Percentiles rank a stretch among this genome's conserved stretches.
Conservation (phyloP, 2,888 invertebrate species). For the Unio delphinus region DNA sequence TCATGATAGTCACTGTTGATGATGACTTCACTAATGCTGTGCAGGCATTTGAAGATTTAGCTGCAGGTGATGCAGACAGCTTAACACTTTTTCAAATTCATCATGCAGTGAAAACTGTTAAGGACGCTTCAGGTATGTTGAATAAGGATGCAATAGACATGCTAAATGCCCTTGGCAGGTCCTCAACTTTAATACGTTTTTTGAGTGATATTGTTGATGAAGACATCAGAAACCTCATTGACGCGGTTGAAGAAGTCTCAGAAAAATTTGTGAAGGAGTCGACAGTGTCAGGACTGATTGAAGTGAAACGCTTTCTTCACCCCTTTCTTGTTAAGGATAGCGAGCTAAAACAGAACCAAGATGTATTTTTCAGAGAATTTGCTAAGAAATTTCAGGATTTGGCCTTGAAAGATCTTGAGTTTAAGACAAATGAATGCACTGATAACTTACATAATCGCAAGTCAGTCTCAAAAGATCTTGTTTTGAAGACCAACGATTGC, state of each 20-base stretch:
- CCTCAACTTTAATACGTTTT: slow-evolving; percentile 29
- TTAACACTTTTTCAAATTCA: slow-evolving; percentile 16
- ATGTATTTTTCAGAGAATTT: slow-evolving; percentile 1
- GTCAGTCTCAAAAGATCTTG: too few relatives aligned
- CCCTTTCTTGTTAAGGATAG: slow-evolving; percentile 18
- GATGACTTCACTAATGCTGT: too few relatives aligned
- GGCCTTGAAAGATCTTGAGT: slow-evolving; percentile 5
- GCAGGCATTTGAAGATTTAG: too few relatives aligned
- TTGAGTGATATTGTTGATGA: slow-evolving; percentile 31
- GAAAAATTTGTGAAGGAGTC: slow-evolving; percentile 43
- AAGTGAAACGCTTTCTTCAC: slow-evolving; percentile 34
- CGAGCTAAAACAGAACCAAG: background rate
- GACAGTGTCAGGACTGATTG: slow-evolving; percentile 42
- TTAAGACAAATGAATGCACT: slow-evolving; percentile 31
- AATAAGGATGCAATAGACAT: slow-evolving; percentile 15
- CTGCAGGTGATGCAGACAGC: too few relatives aligned
- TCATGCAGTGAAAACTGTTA: slow-evolving; percentile 13
- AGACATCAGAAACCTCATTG: slow-evolving; percentile 44
- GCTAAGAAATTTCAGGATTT: slow-evolving; percentile 12
- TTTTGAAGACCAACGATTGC: slow-evolving; percentile 29
- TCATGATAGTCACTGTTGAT: too few relatives aligned
- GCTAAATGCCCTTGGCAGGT: slow-evolving; percentile 14
- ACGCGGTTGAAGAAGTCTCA: slow-evolving; percentile 49
- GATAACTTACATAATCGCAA: slow-evolving; percentile 33
- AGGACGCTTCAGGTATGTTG: slow-evolving; percentile 11